These are phyloP conservation scores for Cranoglanis bouderius DNA, from an alignment of 2,113 vertebrate genomes.

Conservation along the genomic window DNA sequence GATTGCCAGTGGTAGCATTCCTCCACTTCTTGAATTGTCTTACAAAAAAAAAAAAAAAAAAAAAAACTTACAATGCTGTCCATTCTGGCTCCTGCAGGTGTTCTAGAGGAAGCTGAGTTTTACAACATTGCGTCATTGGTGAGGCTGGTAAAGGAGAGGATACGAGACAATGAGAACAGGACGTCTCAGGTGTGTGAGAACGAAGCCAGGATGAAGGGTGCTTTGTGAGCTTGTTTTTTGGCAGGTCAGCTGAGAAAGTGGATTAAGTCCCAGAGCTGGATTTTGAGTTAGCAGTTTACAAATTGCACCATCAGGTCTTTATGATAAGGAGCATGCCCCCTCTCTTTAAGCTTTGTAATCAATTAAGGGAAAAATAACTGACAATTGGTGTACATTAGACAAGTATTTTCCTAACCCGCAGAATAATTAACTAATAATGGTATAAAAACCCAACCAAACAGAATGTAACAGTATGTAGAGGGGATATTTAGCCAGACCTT, in stretches of 20 bases:
- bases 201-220: neutral
- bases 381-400: neutral
- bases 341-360: neutral
- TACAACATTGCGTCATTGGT: constrained; percentile 96
- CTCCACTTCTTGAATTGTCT: neutral
- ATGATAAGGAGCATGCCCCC: neutral
- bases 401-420: neutral
- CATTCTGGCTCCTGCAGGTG: constrained; percentile 71
- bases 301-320: neutral
- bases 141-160: constrained; percentile 93
- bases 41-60: neutral
- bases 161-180: constrained; percentile 97
- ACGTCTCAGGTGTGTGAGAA: constrained; percentile 85
- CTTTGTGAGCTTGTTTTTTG: neutral
- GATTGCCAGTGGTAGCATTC: neutral
- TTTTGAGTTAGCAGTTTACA: neutral
- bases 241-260: neutral
- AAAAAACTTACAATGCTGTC: neutral
- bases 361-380: neutral
- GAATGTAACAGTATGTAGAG: neutral
- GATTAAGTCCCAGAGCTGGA: constrained; percentile 7
- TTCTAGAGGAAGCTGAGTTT: constrained; percentile 96
- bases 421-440: neutral
- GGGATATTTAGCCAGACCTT: neutral
- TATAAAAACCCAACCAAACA: neutral